Evolutionary conservation across 2,113 vertebrate species (phyloP).

Genomic region (Panthera tigris): DNA sequence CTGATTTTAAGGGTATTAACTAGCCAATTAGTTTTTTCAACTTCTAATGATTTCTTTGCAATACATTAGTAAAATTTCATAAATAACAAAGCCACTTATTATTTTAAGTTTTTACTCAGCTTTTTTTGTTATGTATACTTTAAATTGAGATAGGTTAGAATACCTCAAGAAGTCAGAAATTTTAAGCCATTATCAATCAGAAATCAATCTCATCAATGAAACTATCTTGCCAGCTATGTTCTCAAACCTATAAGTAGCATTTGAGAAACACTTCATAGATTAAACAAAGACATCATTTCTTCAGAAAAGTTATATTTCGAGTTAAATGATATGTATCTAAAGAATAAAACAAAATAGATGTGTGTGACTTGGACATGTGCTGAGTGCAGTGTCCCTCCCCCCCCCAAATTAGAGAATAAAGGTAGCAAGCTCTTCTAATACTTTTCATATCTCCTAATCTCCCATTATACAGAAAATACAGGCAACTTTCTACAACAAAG

Average conservation of each 20-base stretch:
- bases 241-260: not conserved
- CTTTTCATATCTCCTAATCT: not conserved
- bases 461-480: not conserved
- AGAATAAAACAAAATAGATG: not conserved
- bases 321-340: not conserved
- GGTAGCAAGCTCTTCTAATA: not conserved
- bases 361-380: not conserved
- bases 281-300: not conserved
- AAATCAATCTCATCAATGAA: slow-evolving; percentile 10
- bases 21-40: slow-evolving; percentile 5
- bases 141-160: not conserved
- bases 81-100: not conserved
- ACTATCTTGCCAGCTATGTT: not conserved
- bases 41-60: not conserved
- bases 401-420: not conserved
- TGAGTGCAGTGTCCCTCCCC: not conserved
- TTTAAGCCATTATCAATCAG: slow-evolving; percentile 25
- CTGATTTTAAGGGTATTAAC: not conserved
- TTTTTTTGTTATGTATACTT: slow-evolving; percentile 28
- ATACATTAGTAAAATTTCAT: not conserved
- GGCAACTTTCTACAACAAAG: not conserved
- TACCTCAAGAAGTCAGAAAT: slow-evolving; percentile 18
- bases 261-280: not conserved
- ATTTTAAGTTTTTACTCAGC: slow-evolving; percentile 26
- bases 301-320: not conserved